Evolutionary conservation across 2,797 vertebrate species (phyloP).

Genomic region (Liparis tanakae): DNA sequence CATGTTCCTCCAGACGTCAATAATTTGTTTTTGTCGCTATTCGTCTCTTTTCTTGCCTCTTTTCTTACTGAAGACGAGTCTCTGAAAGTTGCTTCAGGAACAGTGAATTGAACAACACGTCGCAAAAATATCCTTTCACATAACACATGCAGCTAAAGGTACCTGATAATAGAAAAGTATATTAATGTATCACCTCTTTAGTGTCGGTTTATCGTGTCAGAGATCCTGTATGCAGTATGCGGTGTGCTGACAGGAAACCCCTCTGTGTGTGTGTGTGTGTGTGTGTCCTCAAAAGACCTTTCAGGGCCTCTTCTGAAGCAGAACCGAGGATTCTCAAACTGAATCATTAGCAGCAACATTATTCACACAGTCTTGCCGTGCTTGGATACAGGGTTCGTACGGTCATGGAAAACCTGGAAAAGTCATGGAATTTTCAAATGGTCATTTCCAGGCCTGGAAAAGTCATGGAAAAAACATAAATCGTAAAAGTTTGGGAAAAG

Average conservation of each 20-base stretch:
- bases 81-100: background rate
- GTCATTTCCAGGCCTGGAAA: too few species aligned
- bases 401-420: too few species aligned
- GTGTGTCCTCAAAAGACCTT: conserved; percentile 4
- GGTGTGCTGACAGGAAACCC: background rate
- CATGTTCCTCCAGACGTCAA: background rate
- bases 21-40: background rate
- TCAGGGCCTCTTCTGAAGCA: background rate
- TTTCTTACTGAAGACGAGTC: background rate
- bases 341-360: background rate
- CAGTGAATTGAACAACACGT: background rate
- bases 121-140: background rate
- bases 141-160: background rate
- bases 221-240: too few species aligned
- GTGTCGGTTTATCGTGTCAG: too few species aligned
- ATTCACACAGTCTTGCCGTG: background rate
- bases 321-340: background rate
- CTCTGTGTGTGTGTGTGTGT: background rate
- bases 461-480: too few species aligned
- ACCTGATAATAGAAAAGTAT: background rate
- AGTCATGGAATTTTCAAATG: too few species aligned
- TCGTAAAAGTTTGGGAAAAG: too few species aligned
- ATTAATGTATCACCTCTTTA: background rate
- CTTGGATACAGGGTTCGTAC: too few species aligned
- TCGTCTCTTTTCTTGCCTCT: background rate